Conservation (phyloP, 2,113 vertebrate genomes). For the Cavia porcellus region DNA sequence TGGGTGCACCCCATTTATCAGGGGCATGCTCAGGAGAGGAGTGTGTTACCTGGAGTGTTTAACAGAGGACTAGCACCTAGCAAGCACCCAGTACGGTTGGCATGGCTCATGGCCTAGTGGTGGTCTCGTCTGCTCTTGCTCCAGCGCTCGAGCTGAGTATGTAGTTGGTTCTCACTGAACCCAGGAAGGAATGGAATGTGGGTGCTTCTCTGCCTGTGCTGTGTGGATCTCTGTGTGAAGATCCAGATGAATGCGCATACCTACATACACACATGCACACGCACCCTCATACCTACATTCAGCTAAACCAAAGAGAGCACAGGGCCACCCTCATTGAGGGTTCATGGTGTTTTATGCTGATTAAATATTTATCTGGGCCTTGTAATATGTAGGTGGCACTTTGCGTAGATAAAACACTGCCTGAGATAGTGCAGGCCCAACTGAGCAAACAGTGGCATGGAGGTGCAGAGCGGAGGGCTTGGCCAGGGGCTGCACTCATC, state of each 20-base stretch:
- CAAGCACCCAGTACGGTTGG: background rate
- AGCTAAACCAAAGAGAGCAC: background rate
- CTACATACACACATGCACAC: no score
- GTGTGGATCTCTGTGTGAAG: background rate
- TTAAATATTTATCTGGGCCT: constrained; percentile 62
- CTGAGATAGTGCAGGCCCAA: background rate
- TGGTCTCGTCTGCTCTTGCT: background rate
- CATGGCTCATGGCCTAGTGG: accelerated
- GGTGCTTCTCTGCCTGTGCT: background rate
- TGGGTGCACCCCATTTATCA: background rate
- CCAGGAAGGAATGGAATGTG: background rate
- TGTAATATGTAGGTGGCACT: background rate
- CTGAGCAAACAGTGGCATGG: background rate
- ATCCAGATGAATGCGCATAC: background rate
- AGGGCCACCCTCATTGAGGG: background rate
- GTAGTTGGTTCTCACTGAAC: background rate
- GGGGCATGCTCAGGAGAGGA: no score
- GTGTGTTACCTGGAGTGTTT: background rate
- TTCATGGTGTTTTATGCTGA: background rate
- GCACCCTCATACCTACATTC: background rate
- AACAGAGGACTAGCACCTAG: background rate
- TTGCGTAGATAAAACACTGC: constrained; percentile 16
- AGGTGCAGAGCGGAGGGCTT: background rate
- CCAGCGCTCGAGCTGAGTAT: accelerated
- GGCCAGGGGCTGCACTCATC: background rate